Evolutionary conservation across 2,113 vertebrate species (phyloP).

Genomic region (Mohoua ochrocephala): DNA sequence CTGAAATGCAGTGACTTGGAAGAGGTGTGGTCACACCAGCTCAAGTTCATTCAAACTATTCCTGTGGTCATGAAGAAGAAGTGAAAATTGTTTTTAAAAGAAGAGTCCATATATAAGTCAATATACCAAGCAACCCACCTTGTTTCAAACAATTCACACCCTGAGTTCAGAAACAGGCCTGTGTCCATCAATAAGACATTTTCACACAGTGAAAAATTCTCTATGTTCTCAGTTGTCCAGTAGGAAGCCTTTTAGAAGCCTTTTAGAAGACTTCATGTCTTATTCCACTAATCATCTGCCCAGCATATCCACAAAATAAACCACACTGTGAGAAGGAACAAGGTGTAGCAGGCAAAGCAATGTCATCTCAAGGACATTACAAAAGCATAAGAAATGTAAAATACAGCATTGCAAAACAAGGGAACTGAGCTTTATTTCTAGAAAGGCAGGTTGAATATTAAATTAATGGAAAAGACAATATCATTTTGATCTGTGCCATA

Average conservation of each 20-base stretch:
- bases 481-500: neutral
- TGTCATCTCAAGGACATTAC: neutral
- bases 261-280: neutral
- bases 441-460: neutral
- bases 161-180: neutral
- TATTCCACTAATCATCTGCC: neutral
- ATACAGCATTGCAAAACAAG: neutral
- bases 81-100: neutral
- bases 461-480: neutral
- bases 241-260: neutral
- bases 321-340: neutral
- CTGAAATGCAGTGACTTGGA: neutral
- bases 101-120: neutral
- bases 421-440: neutral
- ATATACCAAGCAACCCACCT: neutral
- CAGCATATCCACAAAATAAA: neutral
- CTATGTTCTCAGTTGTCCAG: neutral
- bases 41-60: neutral
- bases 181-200: neutral
- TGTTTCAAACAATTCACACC: neutral
- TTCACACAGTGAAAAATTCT: neutral
- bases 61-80: neutral
- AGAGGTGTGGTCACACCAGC: neutral
- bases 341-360: neutral
- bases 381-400: neutral